These are phyloP conservation scores for Phytoseiulus persimilis DNA, from an alignment of 2,888 invertebrate species.

Conservation along the genomic window DNA sequence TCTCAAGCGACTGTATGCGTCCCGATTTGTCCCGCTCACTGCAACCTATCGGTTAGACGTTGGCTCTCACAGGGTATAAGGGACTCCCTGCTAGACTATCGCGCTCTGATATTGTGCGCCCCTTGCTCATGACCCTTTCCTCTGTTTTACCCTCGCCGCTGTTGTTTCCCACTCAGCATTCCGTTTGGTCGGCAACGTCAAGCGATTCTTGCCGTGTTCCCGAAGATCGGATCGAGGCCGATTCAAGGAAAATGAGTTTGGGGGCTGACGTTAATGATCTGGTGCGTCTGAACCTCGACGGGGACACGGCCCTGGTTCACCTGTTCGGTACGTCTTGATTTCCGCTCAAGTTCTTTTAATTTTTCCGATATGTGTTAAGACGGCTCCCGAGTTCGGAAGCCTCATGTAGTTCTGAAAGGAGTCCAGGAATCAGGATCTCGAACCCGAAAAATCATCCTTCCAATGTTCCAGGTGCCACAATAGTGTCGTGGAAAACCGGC, in stretches of 20 bases:
- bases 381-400: too few relatives aligned
- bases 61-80: too few relatives aligned
- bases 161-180: not conserved
- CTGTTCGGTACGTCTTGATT: slow-evolving; percentile 10
- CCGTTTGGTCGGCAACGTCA: not conserved
- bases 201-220: not conserved
- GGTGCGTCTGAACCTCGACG: slow-evolving; percentile 8
- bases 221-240: not conserved
- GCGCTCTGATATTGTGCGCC: too few relatives aligned
- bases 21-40: too few relatives aligned
- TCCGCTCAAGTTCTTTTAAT: not conserved
- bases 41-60: too few relatives aligned
- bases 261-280: slow-evolving; percentile 10
- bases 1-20: too few relatives aligned
- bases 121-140: not conserved
- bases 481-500: not conserved
- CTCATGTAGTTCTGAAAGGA: too few relatives aligned
- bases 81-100: too few relatives aligned
- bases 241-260: not conserved
- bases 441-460: not conserved
- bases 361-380: too few relatives aligned
- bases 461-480: slow-evolving; percentile 11
- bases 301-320: not conserved
- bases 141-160: not conserved
- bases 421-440: not conserved